Base-by-base conservation (phyloP, 2,113 vertebrate genomes). In the Connochaetes taurinus region DNA sequence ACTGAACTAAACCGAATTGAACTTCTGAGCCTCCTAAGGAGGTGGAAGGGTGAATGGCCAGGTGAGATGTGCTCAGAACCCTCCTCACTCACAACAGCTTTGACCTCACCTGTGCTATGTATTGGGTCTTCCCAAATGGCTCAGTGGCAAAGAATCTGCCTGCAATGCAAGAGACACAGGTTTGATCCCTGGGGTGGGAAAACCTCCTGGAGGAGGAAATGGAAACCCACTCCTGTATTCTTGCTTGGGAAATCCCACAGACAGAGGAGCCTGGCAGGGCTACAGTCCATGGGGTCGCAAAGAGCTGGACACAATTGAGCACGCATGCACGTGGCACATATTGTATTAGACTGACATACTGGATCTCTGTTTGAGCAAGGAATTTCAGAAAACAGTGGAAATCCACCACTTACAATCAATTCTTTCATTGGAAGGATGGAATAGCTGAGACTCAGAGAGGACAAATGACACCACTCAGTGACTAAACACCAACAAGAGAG, bases 31-130 rank as follows among this genome's bases (percentile, higher is more conserved):
- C 53, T 23, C 50, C 12, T n/a, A 36, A 45, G 16, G 11, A 1
- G 14, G 25, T 7, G 16, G 7, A 36, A 52, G n/a, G 16, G 16
- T n/a, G 6, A 40, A 58, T 17, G 15, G 9, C 33, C 8, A 19
- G 0, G 7, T 0, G 25, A 47, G 47, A 45, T 0, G 6, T 2
- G 4, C 29, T 33, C 19, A 3, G 53, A 16, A 55, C 21, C 25
- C 13, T 25, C 58, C 43, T 36, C 40, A 6, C 27, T 5, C 13
- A 7, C 36, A 10, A 47, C 36, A 10, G 4, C 5, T 43, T 80
- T 3, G 47, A 21, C 16, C 4, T 16, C 53, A 33, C 45, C 13
- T 23, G 43, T 40, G 36, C n/a, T 40, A 74, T 40, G 11, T 23
- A 74, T 25, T 23, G 21, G 67, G 36, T 21, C 67, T 74, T 74